Evolutionary conservation across 2,797 vertebrate genomes (phyloP).

Genomic region (Scleropages formosus): DNA sequence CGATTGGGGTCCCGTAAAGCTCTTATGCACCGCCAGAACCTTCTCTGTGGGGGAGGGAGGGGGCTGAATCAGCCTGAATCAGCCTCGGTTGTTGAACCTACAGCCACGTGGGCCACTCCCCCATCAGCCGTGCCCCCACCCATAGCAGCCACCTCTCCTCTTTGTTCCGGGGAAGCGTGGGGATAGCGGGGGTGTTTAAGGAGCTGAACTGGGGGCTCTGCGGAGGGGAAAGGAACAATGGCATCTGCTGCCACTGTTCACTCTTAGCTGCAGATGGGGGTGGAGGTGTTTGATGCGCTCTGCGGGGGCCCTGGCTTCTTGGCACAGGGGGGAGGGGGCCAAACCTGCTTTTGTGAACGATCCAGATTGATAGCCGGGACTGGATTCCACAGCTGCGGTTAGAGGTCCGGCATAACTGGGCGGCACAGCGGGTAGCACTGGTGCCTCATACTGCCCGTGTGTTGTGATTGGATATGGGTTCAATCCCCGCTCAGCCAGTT

Average conservation of each 20-base stretch:
- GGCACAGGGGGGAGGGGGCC: constrained; percentile 36
- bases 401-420: too few relatives aligned
- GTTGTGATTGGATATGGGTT: too few relatives aligned
- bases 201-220: constrained; percentile 29
- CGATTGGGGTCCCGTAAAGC: neutral
- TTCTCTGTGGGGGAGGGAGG: neutral
- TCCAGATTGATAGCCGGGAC: neutral
- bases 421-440: too few relatives aligned
- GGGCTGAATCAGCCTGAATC: constrained; percentile 24
- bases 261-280: constrained; percentile 40
- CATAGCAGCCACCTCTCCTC: constrained; percentile 10
- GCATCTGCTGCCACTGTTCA: constrained; percentile 39
- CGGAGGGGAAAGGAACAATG: constrained; percentile 37
- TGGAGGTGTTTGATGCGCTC: constrained; percentile 33
- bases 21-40: neutral
- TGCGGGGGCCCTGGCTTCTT: constrained; percentile 45
- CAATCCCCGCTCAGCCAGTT: too few relatives aligned
- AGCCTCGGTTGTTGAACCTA: constrained; percentile 26
- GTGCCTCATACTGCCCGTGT: too few relatives aligned
- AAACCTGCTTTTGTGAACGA: constrained; percentile 39
- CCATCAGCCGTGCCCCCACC: neutral
- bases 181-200: constrained; percentile 3
- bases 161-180: constrained; percentile 12
- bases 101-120: neutral
- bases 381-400: constrained; percentile 37